phyloP scores from a whole-genome alignment of 2,797 vertebrate genomes.

The Bucorvus abyssinicus region DNA sequence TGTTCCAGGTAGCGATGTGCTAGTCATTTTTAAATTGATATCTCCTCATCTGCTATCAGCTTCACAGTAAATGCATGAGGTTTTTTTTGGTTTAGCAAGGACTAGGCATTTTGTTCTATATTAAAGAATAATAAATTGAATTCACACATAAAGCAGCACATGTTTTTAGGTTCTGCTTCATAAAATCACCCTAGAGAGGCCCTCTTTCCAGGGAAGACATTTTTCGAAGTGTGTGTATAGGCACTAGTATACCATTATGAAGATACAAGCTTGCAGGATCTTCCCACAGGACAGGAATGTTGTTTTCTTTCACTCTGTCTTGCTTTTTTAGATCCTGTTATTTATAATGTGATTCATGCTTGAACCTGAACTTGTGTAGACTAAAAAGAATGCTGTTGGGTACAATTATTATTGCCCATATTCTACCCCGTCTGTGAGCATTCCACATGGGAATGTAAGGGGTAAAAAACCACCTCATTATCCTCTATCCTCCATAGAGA shows the following conservation, averaged over 20 bases:
- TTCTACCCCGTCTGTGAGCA: not conserved
- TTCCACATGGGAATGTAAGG: not conserved
- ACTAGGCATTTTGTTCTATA: not conserved
- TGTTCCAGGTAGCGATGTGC: not conserved
- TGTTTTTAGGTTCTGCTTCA: not conserved
- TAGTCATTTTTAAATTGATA: not conserved
- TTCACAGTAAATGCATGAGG: not conserved
- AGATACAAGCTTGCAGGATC: not conserved
- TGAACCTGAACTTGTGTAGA: not conserved
- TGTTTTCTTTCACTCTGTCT: not conserved
- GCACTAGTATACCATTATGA: not conserved
- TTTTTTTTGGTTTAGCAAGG: not conserved
- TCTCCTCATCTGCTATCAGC: not conserved
- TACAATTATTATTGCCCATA: not conserved
- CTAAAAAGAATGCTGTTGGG: not conserved
- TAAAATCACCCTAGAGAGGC: not conserved
- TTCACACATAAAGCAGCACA: not conserved
- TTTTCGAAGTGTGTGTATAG: not conserved
- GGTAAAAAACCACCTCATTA: not conserved
- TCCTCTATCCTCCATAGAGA: not conserved
- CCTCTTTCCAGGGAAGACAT: not conserved
- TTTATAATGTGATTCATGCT: conserved; percentile 18
- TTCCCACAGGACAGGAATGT: not conserved
- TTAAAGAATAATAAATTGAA: not conserved
- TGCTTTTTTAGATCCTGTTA: conserved; percentile 3